Conservation (phyloP, 1,140 invertebrate species). For the Druon quercuslanigerum region DNA sequence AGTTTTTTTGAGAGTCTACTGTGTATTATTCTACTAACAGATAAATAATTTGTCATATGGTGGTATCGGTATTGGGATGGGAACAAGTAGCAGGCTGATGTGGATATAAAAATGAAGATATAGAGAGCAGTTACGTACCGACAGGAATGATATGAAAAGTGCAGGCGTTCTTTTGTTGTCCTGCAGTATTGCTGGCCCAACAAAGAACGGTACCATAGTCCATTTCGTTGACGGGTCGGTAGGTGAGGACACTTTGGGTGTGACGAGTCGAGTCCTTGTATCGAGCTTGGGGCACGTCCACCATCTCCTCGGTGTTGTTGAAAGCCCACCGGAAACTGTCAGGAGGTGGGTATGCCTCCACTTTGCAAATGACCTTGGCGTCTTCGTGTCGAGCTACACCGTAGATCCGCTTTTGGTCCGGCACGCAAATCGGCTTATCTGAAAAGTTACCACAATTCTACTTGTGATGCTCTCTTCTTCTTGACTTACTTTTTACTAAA, state of each 20-base stretch:
- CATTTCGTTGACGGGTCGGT: constrained; percentile 85
- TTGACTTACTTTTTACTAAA: neutral
- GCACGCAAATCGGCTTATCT: constrained; percentile 91
- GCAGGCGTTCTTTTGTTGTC: constrained; percentile 81
- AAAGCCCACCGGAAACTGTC: constrained; percentile 92
- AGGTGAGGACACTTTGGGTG: constrained; percentile 84
- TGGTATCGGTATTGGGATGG: no score
- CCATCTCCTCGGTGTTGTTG: constrained; percentile 89
- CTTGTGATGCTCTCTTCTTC: neutral
- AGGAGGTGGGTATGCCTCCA: constrained; percentile 89
- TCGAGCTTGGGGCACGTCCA: constrained; percentile 82
- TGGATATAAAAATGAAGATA: no score
- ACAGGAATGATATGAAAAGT: constrained; percentile 83
- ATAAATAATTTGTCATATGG: no score
- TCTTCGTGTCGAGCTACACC: constrained; percentile 90
- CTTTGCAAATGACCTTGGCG: constrained; percentile 87
- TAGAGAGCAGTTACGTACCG: constrained; percentile 67
- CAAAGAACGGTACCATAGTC: constrained; percentile 85
- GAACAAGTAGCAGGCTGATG: no score
- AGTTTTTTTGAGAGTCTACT: no score
- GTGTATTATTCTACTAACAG: no score
- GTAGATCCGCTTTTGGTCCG: constrained; percentile 87
- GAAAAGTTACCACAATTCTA: constrained; percentile 54
- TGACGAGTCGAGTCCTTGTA: constrained; percentile 79
- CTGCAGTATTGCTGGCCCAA: constrained; percentile 81